Conservation (phyloP, 1,140 invertebrate genomes). For the Dendroctonus valens region DNA sequence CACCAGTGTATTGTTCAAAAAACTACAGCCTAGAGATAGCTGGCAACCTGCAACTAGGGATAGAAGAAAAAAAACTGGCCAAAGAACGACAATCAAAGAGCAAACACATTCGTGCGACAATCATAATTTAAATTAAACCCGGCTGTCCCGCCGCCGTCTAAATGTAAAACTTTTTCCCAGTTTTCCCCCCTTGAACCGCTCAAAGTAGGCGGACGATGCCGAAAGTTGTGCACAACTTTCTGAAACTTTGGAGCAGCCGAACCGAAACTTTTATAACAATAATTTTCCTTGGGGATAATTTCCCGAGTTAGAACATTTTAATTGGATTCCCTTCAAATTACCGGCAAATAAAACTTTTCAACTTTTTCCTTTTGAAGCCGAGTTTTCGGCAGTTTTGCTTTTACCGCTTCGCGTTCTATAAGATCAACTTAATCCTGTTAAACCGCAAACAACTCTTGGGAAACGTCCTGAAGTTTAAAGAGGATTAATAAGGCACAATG, state of each 20-base stretch:
- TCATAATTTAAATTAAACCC: slow-evolving; percentile 7
- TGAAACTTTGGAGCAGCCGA: slow-evolving; percentile 26
- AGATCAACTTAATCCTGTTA: slow-evolving; percentile 17
- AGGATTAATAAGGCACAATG: too few relatives aligned
- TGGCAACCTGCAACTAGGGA: too few relatives aligned
- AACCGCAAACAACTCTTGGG: not conserved
- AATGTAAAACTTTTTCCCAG: slow-evolving; percentile 27
- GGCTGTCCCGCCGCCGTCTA: slow-evolving; percentile 7
- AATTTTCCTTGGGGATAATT: slow-evolving; percentile 38
- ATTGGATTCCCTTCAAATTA: slow-evolving; percentile 37
- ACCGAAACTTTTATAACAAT: slow-evolving; percentile 37
- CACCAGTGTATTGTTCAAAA: too few relatives aligned
- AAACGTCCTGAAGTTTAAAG: too few relatives aligned
- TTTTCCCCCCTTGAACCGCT: slow-evolving; percentile 21
- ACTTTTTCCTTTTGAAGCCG: slow-evolving; percentile 23
- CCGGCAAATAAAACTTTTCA: slow-evolving; percentile 35
- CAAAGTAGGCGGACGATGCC: slow-evolving; percentile 6
- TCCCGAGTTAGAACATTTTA: slow-evolving; percentile 36
- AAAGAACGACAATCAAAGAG: too few relatives aligned
- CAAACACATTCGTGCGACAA: too few relatives aligned
- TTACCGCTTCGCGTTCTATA: slow-evolving; percentile 6
- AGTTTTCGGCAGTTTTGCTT: slow-evolving; percentile 18
- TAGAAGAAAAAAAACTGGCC: too few relatives aligned
- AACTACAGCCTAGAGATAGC: too few relatives aligned
- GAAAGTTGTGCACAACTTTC: slow-evolving; percentile 27